Evolutionary conservation across 92 coral and sea anemone genomes (phyloP), one percentile per base, ranked within the genome.

Genomic region (Porites lobata): DNA sequence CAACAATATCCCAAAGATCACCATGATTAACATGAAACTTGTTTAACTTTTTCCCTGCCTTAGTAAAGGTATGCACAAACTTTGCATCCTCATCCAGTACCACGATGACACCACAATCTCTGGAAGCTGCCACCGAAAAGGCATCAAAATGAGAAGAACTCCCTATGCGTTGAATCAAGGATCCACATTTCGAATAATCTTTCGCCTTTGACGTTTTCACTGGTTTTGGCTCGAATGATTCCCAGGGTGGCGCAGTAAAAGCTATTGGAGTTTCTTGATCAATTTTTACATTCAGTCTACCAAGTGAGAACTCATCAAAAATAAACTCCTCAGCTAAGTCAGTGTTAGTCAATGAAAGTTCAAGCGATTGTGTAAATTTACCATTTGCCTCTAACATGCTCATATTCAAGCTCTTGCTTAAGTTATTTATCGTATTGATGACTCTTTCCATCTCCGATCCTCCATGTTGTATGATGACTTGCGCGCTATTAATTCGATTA

Each of bases 1-100:
- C 43, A 38, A 76, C 89, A 58, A 85, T 58, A 21, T 85, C 89
- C 89, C 89, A 85, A 5, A 85, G 77, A 77, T 85, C 89, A 8
- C 89, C 89, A 43, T 76, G 69, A 70, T 29, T 52, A 54, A 85
- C 67, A 32, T 77, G 89, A 77, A 85, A 76, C 61, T 29, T 38
- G 18, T 53, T 68, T 53, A 24, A 62, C 17, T 6, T 12, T 29
- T 85, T 73, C 52, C 89, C 89, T 29, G 65, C 61, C 22, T 76
- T 69, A 8, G 76, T 57, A 47, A 85, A 76, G 83, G 77, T 65
- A 18, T 85, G 89, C 10, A 85, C 83, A 13, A 20, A 76, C 69
- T 85, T 85, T 69, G 12, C 54, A 51, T 76, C 67, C n/a, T 85
- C 83, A 67, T 85, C 89, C 69, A 85, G 47, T 15, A 70, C 83